A percentile compares a stretch with the other conserved stretches of the same genome.
phyloP scores from a whole-genome alignment of 2,888 invertebrate species.

The Malthinus flaveolus region DNA sequence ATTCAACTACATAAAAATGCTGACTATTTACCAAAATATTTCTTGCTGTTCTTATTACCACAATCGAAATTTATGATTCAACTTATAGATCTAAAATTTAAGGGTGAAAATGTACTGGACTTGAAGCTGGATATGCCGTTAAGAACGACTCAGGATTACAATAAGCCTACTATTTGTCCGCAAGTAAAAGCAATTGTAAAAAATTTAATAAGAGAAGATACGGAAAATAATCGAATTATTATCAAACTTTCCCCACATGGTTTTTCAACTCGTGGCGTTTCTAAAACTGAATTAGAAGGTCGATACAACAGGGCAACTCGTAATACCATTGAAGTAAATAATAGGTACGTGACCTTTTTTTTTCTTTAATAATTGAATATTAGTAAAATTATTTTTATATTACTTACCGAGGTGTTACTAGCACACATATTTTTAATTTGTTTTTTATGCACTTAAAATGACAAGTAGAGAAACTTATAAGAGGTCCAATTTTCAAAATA shows the following conservation, averaged over 20 bases:
- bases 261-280: conserved; percentile 44
- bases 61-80: too few species aligned
- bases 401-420: too few species aligned
- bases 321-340: conserved; percentile 50
- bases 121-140: conserved; percentile 76
- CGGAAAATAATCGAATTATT: conserved; percentile 47
- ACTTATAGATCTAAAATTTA: conserved; percentile 20
- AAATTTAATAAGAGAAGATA: conserved; percentile 59
- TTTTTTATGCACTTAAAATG: too few species aligned
- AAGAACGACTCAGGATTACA: conserved; percentile 76
- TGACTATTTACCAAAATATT: too few species aligned
- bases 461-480: too few species aligned
- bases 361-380: background rate
- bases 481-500: background rate
- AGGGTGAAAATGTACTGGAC: conserved; percentile 71
- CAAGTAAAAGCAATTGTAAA: conserved; percentile 69
- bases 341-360: conserved; percentile 40
- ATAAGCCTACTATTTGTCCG: conserved; percentile 71
- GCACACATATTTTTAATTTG: too few species aligned
- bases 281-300: conserved; percentile 52
- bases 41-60: too few species aligned
- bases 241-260: conserved; percentile 51
- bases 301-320: conserved; percentile 52
- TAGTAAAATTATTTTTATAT: too few species aligned
- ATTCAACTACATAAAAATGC: too few species aligned